phyloP scores from a whole-genome alignment of 2,888 invertebrate species.

The Papilio protenor region DNA sequence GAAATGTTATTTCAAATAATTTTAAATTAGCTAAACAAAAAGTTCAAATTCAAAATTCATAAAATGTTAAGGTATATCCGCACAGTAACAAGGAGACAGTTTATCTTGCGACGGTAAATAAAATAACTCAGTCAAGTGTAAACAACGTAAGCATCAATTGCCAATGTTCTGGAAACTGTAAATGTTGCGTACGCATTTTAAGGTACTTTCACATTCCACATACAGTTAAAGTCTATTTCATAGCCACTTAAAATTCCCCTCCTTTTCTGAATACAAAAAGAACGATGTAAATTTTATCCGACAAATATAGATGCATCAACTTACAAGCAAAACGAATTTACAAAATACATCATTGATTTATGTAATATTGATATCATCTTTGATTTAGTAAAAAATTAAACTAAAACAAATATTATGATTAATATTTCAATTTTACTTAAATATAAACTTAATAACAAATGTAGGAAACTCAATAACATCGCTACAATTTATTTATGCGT shows the following conservation, averaged over 20 bases:
- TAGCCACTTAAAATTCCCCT: conserved; percentile 26
- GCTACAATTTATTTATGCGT: conserved; percentile 34
- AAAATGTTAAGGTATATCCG: conserved; percentile 36
- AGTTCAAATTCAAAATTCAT: conserved; percentile 3
- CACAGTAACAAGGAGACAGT: conserved; percentile 47
- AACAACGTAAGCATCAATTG: conserved; percentile 55
- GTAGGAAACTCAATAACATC: conserved; percentile 19
- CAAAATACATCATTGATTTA: too few relatives aligned
- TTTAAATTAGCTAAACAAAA: too few relatives aligned
- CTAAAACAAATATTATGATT: conserved; percentile 21
- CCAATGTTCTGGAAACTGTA: conserved; percentile 58
- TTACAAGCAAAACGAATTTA: too few relatives aligned
- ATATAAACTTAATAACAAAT: conserved; percentile 9
- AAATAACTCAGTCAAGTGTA: conserved; percentile 58
- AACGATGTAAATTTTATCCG: too few relatives aligned
- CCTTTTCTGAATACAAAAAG: not conserved
- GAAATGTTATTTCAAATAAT: too few relatives aligned
- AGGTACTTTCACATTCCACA: conserved; percentile 36
- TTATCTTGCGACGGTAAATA: conserved; percentile 50
- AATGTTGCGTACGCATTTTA: conserved; percentile 42
- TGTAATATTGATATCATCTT: not conserved
- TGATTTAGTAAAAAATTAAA: conserved; percentile 16
- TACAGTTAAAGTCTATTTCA: conserved; percentile 37
- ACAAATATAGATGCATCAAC: too few relatives aligned
- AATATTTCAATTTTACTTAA: conserved; percentile 14